These are phyloP conservation scores for Myiozetetes cayanensis DNA, from an alignment of 2,113 vertebrate species.

Conservation along the genomic window DNA sequence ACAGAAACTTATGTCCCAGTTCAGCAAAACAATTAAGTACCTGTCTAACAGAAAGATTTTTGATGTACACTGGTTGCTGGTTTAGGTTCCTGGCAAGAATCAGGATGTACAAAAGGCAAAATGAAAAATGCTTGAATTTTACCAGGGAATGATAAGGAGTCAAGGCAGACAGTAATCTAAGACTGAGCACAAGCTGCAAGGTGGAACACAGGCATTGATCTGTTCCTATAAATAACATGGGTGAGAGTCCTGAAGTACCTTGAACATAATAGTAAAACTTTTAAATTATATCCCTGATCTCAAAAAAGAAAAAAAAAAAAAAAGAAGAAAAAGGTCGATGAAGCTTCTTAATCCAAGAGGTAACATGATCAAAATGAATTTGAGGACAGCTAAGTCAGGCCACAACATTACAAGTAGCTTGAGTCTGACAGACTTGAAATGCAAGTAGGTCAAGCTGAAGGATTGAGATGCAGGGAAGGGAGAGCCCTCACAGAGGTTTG, in stretches of 20 bases:
- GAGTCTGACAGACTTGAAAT: neutral
- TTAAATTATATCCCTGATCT: neutral
- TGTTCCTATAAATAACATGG: conserved; percentile 41
- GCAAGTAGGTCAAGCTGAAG: neutral
- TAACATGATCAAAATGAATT: conserved; percentile 34
- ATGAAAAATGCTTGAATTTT: neutral
- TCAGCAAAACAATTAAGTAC: neutral
- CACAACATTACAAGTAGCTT: neutral
- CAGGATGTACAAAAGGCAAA: neutral
- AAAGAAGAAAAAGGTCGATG: neutral
- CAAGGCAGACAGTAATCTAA: conserved; percentile 19
- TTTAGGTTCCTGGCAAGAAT: neutral
- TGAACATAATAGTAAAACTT: conserved; percentile 17
- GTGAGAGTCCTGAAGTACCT: neutral
- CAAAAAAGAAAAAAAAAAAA: neutral
- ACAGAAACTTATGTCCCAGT: neutral
- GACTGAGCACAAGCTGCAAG: neutral
- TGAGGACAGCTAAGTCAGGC: conserved; percentile 1
- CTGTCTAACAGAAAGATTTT: neutral
- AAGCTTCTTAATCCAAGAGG: conserved; percentile 39
- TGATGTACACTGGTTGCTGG: neutral
- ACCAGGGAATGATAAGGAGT: neutral
- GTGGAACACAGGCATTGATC: conserved; percentile 19
- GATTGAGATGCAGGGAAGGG: neutral
- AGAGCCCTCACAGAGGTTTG: neutral